Conservation (phyloP, 2,797 vertebrate genomes). For the Hyperoplus immaculatus region DNA sequence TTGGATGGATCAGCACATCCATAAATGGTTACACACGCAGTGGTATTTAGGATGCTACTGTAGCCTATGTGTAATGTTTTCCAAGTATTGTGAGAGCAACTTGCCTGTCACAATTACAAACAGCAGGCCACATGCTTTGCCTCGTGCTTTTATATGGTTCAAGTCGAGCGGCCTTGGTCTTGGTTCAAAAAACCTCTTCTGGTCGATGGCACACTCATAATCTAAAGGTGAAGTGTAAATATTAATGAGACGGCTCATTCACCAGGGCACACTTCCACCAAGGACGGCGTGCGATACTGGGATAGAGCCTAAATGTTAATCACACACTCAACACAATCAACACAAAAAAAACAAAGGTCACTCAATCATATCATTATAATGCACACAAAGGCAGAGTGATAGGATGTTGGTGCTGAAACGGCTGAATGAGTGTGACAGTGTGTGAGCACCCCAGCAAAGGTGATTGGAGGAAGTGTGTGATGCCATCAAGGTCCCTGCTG, state of each 20-base stretch:
- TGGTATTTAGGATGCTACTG: slow-evolving; percentile 37
- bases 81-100: slow-evolving; percentile 44
- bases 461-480: slow-evolving; percentile 23
- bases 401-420: slow-evolving; percentile 23
- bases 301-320: slow-evolving; percentile 31
- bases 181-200: slow-evolving; percentile 60
- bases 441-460: slow-evolving; percentile 59
- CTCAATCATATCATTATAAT: slow-evolving; percentile 17
- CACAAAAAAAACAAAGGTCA: slow-evolving; percentile 41
- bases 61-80: slow-evolving; percentile 52
- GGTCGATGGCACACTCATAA: slow-evolving; percentile 63
- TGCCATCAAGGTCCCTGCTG: slow-evolving; percentile 26
- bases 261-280: slow-evolving; percentile 44
- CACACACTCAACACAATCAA: slow-evolving; percentile 23
- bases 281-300: neutral
- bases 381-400: neutral
- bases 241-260: slow-evolving; percentile 69
- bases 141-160: slow-evolving; percentile 30
- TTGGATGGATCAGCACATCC: slow-evolving; percentile 34
- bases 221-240: slow-evolving; percentile 78
- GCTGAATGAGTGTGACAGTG: slow-evolving; percentile 51
- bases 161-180: slow-evolving; percentile 53
- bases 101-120: slow-evolving; percentile 60
- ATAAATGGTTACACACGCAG: slow-evolving; percentile 54
- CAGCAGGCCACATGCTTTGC: slow-evolving; percentile 60